Conservation (phyloP, 2,113 vertebrate species). For the Microcebus tavaratra region DNA sequence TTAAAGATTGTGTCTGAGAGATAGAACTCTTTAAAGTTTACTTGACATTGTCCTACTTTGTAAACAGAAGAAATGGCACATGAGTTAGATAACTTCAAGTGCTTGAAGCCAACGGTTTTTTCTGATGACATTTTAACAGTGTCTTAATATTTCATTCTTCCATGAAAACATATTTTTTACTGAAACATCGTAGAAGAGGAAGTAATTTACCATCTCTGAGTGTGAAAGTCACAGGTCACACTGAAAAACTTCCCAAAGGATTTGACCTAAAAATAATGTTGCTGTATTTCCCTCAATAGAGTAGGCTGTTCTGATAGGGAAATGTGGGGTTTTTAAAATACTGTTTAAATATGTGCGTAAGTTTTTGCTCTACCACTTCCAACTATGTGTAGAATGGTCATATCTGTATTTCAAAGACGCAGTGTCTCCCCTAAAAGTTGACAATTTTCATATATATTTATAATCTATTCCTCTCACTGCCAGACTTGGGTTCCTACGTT, state of each 20-base stretch:
- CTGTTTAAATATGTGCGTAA: background rate
- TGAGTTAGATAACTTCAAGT: background rate
- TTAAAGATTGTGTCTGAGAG: background rate
- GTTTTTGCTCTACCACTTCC: background rate
- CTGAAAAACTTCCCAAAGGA: background rate
- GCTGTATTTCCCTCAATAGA: background rate
- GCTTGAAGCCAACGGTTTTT: background rate
- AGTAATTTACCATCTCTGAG: background rate
- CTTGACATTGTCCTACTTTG: background rate
- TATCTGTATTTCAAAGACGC: background rate
- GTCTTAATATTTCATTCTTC: constrained; percentile 3
- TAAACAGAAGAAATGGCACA: background rate
- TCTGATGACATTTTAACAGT: background rate
- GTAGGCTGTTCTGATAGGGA: background rate
- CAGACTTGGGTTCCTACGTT: background rate
- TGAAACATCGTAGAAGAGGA: background rate
- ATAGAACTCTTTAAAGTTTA: background rate
- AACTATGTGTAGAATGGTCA: background rate
- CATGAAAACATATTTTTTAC: background rate
- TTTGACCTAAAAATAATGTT: background rate
- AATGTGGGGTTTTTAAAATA: background rate
- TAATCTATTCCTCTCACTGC: background rate
- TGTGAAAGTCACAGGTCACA: background rate
- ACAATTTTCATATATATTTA: background rate
- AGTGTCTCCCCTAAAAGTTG: background rate